A percentile compares a stretch with the other conserved stretches of the same genome.
Evolutionary conservation across 2,113 vertebrate genomes (phyloP).

Genomic region (Herpailurus yagouaroundi): DNA sequence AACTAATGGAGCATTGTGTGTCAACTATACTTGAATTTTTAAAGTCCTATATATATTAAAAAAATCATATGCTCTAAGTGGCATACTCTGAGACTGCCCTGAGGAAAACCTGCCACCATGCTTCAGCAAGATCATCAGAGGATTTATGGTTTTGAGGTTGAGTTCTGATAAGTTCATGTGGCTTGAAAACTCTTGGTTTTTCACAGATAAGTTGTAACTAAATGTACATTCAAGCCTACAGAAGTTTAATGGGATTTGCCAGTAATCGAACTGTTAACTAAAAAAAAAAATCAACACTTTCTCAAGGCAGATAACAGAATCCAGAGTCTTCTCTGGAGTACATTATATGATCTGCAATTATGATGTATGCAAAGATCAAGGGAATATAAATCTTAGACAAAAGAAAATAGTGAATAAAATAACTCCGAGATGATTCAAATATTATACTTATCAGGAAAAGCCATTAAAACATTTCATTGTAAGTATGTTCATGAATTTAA

Average conservation of each 20-base stretch:
- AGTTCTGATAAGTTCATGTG: background rate
- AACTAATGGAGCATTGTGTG: background rate
- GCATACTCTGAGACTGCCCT: background rate
- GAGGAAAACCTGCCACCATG: background rate
- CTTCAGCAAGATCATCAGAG: background rate
- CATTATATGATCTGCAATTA: background rate
- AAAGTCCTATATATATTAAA: background rate
- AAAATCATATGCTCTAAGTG: background rate
- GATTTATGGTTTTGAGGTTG: background rate
- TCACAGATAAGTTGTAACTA: background rate
- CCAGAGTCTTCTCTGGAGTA: background rate
- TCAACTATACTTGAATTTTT: background rate
- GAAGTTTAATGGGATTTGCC: background rate
- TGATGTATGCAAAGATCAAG: background rate
- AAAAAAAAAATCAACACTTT: background rate
- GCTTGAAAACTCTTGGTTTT: background rate
- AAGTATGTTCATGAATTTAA: background rate
- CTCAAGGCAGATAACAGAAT: background rate
- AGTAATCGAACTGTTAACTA: background rate
- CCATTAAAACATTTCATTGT: background rate
- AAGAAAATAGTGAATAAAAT: background rate
- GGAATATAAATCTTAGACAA: background rate
- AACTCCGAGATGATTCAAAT: background rate
- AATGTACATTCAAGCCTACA: background rate
- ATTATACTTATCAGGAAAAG: background rate